These are phyloP conservation scores for Drosophila niveifrons DNA, from an alignment of 2,888 invertebrate genomes.

Conservation along the genomic window DNA sequence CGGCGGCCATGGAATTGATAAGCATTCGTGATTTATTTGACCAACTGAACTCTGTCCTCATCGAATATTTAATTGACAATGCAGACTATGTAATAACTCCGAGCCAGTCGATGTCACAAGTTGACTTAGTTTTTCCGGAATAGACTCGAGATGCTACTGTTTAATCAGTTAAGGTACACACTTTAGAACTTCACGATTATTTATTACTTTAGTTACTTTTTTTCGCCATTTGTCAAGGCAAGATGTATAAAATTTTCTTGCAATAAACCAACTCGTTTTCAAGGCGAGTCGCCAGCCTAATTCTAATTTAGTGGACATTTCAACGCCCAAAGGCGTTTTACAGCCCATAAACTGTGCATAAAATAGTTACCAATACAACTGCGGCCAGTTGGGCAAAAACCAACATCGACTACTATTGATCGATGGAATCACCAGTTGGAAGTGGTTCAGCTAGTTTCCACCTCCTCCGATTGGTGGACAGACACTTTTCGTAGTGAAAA, in stretches of 20 bases:
- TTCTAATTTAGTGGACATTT: constrained; percentile 56
- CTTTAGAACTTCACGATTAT: not conserved
- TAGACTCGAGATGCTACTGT: constrained; percentile 6
- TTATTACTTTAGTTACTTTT: not conserved
- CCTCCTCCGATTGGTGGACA: not conserved
- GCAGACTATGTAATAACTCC: constrained; percentile 2
- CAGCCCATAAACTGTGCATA: constrained; percentile 60
- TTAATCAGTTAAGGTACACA: constrained; percentile 5
- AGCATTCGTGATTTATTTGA: constrained; percentile 27
- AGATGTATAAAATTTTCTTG: constrained; percentile 4
- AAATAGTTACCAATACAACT: constrained; percentile 33
- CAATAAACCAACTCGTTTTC: constrained; percentile 40
- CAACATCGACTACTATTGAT: constrained; percentile 52
- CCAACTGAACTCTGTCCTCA: constrained; percentile 43
- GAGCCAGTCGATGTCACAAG: not conserved
- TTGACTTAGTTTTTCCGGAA: not conserved
- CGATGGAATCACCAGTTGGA: constrained; percentile 64
- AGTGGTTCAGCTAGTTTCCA: constrained; percentile 43
- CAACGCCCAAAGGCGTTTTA: constrained; percentile 57
- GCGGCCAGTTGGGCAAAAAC: constrained; percentile 35
- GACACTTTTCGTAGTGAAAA: constrained; percentile 21
- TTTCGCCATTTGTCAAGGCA: constrained; percentile 12
- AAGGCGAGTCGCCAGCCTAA: constrained; percentile 39
- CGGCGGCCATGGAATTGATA: constrained; percentile 56
- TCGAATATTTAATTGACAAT: constrained; percentile 44